Percentiles rank a stretch among this genome's conserved stretches.
Conservation (phyloP, 2,113 vertebrate species). For the Leptodactylus fuscus region DNA sequence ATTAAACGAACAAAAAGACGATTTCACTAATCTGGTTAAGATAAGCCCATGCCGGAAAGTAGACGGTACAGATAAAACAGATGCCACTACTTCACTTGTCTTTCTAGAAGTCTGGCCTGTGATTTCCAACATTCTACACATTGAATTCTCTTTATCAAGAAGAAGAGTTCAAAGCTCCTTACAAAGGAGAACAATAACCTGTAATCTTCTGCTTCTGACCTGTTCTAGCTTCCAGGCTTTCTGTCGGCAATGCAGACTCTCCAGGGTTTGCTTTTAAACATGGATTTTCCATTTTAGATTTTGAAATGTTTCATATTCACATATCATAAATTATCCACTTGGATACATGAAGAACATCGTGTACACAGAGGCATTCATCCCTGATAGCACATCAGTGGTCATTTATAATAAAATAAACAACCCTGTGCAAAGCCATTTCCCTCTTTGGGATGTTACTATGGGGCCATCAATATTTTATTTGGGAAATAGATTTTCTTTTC, state of each 20-base stretch:
- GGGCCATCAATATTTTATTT: not conserved
- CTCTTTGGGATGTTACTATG: not conserved
- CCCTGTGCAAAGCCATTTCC: not conserved
- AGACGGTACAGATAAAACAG: constrained; percentile 9
- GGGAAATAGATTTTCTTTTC: not conserved
- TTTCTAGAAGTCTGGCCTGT: not conserved
- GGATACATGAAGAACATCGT: not conserved
- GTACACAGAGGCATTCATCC: not conserved
- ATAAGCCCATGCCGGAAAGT: not conserved
- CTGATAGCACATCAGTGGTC: not conserved
- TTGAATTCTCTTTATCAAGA: not conserved
- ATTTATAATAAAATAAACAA: not conserved
- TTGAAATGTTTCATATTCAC: not conserved
- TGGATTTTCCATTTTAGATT: constrained; percentile 22
- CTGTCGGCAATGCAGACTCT: not conserved
- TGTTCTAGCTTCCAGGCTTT: not conserved
- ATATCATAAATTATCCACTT: not conserved
- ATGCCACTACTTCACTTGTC: not conserved
- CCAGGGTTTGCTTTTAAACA: constrained; percentile 8
- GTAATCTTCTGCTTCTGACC: not conserved
- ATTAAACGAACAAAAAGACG: constrained; percentile 9
- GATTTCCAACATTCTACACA: not conserved
- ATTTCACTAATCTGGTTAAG: constrained; percentile 20
- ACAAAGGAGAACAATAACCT: constrained; percentile 19
- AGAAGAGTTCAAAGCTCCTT: not conserved